phyloP scores from a whole-genome alignment of 2,888 invertebrate species.

The Pteria penguin region DNA sequence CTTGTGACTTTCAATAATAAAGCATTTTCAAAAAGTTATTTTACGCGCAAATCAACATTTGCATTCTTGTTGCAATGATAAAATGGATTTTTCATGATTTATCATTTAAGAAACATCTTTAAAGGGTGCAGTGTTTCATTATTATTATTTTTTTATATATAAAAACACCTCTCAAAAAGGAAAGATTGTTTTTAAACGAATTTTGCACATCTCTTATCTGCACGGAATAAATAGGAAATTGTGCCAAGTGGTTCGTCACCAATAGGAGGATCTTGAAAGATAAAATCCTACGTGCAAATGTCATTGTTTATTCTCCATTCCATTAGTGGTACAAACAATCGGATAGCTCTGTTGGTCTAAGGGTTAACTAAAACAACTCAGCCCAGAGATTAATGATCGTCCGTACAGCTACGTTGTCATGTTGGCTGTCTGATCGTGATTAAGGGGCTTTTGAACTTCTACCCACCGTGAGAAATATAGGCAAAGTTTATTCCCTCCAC shows the following conservation, averaged over 20 bases:
- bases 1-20: too few species aligned
- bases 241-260: not conserved
- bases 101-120: too few species aligned
- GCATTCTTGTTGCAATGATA: too few species aligned
- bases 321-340: conserved; percentile 39
- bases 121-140: too few species aligned
- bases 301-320: conserved; percentile 27
- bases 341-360: conserved; percentile 30
- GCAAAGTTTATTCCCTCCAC: not conserved
- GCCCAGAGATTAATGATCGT: conserved; percentile 27
- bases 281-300: conserved; percentile 15
- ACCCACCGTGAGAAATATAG: conserved; percentile 19
- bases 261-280: not conserved
- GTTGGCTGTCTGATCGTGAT: conserved; percentile 4
- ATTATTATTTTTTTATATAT: too few species aligned
- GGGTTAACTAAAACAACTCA: conserved; percentile 33
- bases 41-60: too few species aligned
- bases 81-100: too few species aligned
- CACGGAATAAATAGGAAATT: too few species aligned
- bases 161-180: too few species aligned
- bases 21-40: too few species aligned
- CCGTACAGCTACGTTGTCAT: conserved; percentile 22
- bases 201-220: too few species aligned
- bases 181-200: too few species aligned
- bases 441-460: conserved; percentile 4